Evolutionary conservation across 2,797 vertebrate genomes (phyloP), one percentile per base, ranked within the genome.

Genomic region (Sebastes steindachneri): DNA sequence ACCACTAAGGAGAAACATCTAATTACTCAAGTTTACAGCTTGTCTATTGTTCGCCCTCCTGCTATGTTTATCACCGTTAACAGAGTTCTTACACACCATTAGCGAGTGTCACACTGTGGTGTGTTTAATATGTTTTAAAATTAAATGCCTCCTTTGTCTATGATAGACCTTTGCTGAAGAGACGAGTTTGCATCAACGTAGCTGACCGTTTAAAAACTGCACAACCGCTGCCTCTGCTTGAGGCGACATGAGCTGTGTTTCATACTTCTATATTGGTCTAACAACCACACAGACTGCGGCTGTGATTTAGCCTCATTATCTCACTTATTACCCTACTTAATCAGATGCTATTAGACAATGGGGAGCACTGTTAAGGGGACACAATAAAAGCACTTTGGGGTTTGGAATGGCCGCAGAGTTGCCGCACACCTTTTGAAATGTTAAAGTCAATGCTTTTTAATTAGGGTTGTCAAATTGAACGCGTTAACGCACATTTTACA

Each of bases 11-110:
- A 76, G 59, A 79, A 81, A 69, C 28, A 71, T 73, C 51, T 76
- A 73, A 88, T 79, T 72, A 80, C 68, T 87, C 73, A 79, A 23
- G 67, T 75, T 82, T 74, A 55, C 23, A 54, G 75, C 66, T 71
- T 1, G 7, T 77, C 71, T 53, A 41, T 68, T 55, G 73, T 77
- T 53, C 23, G 45, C 25, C 21, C 53, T 51, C 33, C 58, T 41
- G 67, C 51, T 58, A 25, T 60, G 64, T 80, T 83, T 69, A 68
- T 78, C 78, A 37, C 55, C 41, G 11, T n/a, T 21, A 25, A 11
- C 10, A 68, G 53, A 51, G 55, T 68, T 66, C 72, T 53, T 31
- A 29, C 3, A 25, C 23, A n/a, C 11, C 28, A 48, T 37, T 54
- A 51, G 55, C 17, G 64, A 62, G 54, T 58, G 78, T 81, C 66